Evolutionary conservation across 2,113 vertebrate species (phyloP), one percentile per base, ranked within the genome.

Genomic region (Pedetes capensis): DNA sequence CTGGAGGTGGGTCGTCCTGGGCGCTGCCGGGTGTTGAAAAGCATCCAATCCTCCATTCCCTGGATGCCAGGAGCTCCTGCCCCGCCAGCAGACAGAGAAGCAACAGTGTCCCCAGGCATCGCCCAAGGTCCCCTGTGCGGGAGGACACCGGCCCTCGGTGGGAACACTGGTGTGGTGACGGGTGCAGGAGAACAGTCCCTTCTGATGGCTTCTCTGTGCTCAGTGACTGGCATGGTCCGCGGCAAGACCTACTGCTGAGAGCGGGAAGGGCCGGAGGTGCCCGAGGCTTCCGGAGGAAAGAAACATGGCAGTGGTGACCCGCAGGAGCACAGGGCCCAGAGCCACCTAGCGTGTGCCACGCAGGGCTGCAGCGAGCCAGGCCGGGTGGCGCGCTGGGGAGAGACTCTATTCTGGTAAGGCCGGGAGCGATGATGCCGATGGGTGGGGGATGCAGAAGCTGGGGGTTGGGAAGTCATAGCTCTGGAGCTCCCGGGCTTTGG

Each of bases 1-100:
- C 20, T 0, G 1, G 12, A 17, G n/a, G 34, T 23, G 23, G 37
- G 4, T 16, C 12, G 18, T 44, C 34, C 27, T 2, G 2, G 44
- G 61, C 80, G 8, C 34, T n/a, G 23, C 39, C 78, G 80, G 47
- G 16, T 2, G 25, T 39, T 2, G 20, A 59, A 49, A 80, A 71
- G 53, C 0, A 0, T 34, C 76, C 72, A n/a, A 59, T 32, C 9
- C 34, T 18, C 34, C 3, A 13, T 53, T 8, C 11, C 12, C 68
- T 5, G 2, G 42, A 32, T 18, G 71, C 61, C 14, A 18, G 53
- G 9, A 49, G 53, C 39, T 32, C 2, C 44, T 29, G 42, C 32
- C 20, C 47, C 64, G 63, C 76, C n/a, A 20, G n/a, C 3, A 0
- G 5, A 66, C 55, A 55, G 44, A 51, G 34, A 75, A 12, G 68